phyloP scores from a whole-genome alignment of 2,888 invertebrate genomes.

The Chydorus sphaericus region DNA sequence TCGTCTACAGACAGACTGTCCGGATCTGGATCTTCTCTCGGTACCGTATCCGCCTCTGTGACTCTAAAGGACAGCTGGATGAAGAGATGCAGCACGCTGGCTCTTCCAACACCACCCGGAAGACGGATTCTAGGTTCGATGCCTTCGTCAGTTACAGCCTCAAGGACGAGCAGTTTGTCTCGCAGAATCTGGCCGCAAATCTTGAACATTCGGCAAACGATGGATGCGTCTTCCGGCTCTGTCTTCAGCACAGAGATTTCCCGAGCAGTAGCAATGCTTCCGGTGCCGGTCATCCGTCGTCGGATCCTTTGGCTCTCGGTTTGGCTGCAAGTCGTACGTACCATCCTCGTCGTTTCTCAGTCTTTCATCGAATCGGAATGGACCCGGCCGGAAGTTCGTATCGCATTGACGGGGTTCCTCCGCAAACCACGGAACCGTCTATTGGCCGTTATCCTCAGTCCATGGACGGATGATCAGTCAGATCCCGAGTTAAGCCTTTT shows the following conservation, averaged over 20 bases:
- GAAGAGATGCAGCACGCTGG: slow-evolving; percentile 31
- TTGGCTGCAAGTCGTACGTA: slow-evolving; percentile 39
- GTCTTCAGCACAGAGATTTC: slow-evolving; percentile 71
- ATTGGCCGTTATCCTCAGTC: slow-evolving; percentile 67
- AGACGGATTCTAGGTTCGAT: slow-evolving; percentile 71
- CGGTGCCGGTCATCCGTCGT: neutral
- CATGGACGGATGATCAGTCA: slow-evolving; percentile 40
- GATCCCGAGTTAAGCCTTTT: slow-evolving; percentile 75
- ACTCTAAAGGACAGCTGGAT: slow-evolving; percentile 4
- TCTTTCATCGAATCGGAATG: slow-evolving; percentile 78
- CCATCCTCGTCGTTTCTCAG: slow-evolving; percentile 73
- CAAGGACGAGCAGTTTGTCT: slow-evolving; percentile 74
- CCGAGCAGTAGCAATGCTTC: slow-evolving; percentile 24
- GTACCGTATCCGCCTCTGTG: slow-evolving; percentile 56
- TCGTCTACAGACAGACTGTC: slow-evolving; percentile 63
- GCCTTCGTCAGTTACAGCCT: slow-evolving; percentile 82
- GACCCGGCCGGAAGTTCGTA: slow-evolving; percentile 77
- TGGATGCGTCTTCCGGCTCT: slow-evolving; percentile 64
- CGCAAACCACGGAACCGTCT: slow-evolving; percentile 60
- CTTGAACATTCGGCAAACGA: slow-evolving; percentile 41
- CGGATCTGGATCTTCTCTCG: slow-evolving; percentile 67
- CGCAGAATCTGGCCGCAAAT: slow-evolving; percentile 66
- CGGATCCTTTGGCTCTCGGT: slow-evolving; percentile 7
- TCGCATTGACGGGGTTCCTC: slow-evolving; percentile 60
- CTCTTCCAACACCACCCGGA: slow-evolving; percentile 32